phyloP scores from a whole-genome alignment of 2,797 vertebrate species.

The Pelochelys cantorii region DNA sequence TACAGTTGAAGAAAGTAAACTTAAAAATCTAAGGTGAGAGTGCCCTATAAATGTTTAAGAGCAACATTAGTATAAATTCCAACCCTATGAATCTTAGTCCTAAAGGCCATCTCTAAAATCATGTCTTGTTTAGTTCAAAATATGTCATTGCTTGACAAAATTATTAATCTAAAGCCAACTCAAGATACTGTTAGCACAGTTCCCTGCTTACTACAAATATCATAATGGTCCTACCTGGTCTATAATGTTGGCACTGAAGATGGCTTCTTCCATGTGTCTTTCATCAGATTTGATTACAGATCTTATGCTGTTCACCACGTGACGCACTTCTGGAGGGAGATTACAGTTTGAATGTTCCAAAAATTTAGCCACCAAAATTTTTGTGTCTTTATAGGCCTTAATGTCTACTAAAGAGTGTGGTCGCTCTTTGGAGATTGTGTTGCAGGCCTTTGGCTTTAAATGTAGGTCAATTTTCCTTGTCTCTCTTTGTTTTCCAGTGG shows the following conservation, averaged over 20 bases:
- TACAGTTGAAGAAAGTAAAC: not conserved
- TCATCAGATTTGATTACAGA: constrained; percentile 93
- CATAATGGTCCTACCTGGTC: constrained; percentile 87
- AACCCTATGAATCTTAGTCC: not conserved
- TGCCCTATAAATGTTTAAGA: not conserved
- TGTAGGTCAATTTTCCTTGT: constrained; percentile 79
- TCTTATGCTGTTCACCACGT: constrained; percentile 92
- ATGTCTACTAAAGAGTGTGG: constrained; percentile 92
- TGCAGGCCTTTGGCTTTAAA: constrained; percentile 83
- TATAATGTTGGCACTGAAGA: constrained; percentile 91
- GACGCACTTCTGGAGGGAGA: constrained; percentile 92
- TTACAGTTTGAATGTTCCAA: constrained; percentile 93
- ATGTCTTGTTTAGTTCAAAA: not conserved
- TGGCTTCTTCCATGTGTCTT: constrained; percentile 93
- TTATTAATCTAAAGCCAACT: not conserved
- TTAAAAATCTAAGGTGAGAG: not conserved
- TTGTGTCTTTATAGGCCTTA: constrained; percentile 93
- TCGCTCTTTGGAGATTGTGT: constrained; percentile 81
- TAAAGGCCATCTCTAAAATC: not conserved
- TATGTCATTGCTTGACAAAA: not conserved
- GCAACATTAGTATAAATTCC: not conserved
- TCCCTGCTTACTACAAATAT: not conserved
- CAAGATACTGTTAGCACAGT: not conserved
- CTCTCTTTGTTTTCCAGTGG: constrained; percentile 80
- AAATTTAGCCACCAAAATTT: constrained; percentile 95